Conservation (phyloP, 1,140 invertebrate genomes). For the Archivesica marissinica region DNA sequence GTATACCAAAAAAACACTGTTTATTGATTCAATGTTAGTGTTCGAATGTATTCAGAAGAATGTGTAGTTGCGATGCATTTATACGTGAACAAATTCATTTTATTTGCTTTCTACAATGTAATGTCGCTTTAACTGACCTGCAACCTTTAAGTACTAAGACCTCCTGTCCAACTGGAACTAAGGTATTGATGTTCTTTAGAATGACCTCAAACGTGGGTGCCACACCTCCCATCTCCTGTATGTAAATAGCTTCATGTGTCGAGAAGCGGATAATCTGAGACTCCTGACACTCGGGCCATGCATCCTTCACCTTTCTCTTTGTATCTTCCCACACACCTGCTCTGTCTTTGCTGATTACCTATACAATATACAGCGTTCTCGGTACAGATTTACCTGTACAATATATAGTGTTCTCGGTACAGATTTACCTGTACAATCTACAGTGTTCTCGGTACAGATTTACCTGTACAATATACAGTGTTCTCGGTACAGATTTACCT, state of each 20-base stretch:
- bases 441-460: too few species aligned
- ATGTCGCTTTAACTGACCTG: slow-evolving; percentile 48
- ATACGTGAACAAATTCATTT: too few species aligned
- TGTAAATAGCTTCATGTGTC: slow-evolving; percentile 67
- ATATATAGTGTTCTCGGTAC: too few species aligned
- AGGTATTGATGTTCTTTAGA: slow-evolving; percentile 67
- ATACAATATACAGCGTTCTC: not conserved
- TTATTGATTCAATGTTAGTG: too few species aligned
- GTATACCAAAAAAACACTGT: too few species aligned
- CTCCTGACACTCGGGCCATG: slow-evolving; percentile 73
- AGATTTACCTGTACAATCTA: too few species aligned
- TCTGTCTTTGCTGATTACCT: slow-evolving; percentile 68
- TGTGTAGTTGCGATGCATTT: too few species aligned
- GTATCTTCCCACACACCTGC: slow-evolving; percentile 70
- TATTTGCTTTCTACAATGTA: too few species aligned
- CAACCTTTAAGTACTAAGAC: slow-evolving; percentile 63
- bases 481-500: too few species aligned
- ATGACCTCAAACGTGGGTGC: slow-evolving; percentile 64
- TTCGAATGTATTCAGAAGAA: too few species aligned
- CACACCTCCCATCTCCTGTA: slow-evolving; percentile 60
- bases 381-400: too few species aligned
- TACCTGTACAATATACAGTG: too few species aligned
- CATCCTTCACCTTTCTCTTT: slow-evolving; percentile 68
- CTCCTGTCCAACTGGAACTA: slow-evolving; percentile 67
- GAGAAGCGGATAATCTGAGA: slow-evolving; percentile 73